Base-by-base conservation (phyloP, 2,113 vertebrate species). In the Cochlearius cochlearius region DNA sequence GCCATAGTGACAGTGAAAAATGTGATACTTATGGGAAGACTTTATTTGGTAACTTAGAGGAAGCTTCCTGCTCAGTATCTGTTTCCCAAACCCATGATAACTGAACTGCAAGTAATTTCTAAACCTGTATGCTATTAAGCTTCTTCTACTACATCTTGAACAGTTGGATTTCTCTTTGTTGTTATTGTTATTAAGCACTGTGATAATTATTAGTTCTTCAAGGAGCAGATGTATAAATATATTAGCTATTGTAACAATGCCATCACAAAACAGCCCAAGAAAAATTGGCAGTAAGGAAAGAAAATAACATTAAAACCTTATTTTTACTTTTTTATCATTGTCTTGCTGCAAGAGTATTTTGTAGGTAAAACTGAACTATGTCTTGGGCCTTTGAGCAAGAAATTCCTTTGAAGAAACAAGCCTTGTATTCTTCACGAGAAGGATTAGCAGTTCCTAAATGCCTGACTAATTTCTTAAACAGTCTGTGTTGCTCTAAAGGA, bases 361-460 rank as follows among this genome's bases (percentile, higher is more conserved):
- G 66, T 69, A 76, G 32, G 59, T 91, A 66, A 88, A 91, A 88
- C 80, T 34, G 53, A 71, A 43, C 64, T 69, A 3, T 55, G 39
- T 56, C 64, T 45, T 60, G 39, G 60, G 36, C 83, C 68, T 66
- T 87, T 27, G 60, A 81, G 77, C 66, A 68, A 90, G 94, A 86
- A 94, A 96, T 91, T 91, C 80, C 62, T 86, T 69, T 1, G 5
- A 90, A 92, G 84, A 92, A 96, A 90, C 86, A 97, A 95, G 86
- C 34, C 84, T 91, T 95, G 62, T 75, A 62, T 94, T 91, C 91
- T 64, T 87, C 80, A 82, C 68, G 79, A 53, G 80, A 49, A 91
- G 94, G 89, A 97, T 96, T 92, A 97, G 71, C 74, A 69, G 74
- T 39, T 87, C 67, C 91, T 92, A 92, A 97, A 96, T 92, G 91